A percentile compares a stretch with the other conserved stretches of the same genome.
These are phyloP conservation scores for Anabacerthia variegaticeps DNA, from an alignment of 2,797 vertebrate genomes.

Conservation along the genomic window DNA sequence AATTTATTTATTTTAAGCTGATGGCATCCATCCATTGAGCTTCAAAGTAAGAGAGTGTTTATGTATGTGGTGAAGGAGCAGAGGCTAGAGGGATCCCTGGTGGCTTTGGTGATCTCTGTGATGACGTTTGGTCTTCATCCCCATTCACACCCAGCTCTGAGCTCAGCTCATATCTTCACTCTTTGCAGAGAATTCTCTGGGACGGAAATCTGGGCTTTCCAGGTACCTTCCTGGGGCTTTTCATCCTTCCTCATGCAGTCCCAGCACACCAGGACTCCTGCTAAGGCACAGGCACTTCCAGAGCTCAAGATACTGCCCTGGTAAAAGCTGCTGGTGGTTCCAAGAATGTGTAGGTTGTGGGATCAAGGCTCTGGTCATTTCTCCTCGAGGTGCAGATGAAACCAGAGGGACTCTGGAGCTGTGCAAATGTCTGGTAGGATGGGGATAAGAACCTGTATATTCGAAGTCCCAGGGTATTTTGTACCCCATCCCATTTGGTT, in stretches of 20 bases:
- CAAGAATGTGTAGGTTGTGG: rapidly evolving
- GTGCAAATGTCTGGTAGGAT: rapidly evolving
- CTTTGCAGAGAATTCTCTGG: neutral
- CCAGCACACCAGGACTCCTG: neutral
- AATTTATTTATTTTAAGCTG: neutral
- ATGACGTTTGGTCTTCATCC: neutral
- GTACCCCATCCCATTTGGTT: neutral
- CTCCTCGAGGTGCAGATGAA: neutral
- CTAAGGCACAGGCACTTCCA: neutral
- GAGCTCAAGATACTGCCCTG: rapidly evolving
- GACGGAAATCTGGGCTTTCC: neutral
- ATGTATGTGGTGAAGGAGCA: neutral
- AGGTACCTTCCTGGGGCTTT: rapidly evolving
- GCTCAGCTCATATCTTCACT: neutral
- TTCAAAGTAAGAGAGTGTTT: rapidly evolving
- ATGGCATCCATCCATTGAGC: neutral
- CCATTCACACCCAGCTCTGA: neutral
- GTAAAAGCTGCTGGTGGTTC: neutral
- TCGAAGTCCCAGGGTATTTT: neutral
- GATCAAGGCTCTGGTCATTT: neutral
- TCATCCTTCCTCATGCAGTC: neutral
- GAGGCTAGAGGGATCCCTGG: neutral
- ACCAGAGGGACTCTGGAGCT: neutral
- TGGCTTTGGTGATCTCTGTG: rapidly evolving
- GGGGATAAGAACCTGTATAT: neutral